These are phyloP conservation scores for Brachyistius frenatus DNA, from an alignment of 2,113 vertebrate genomes.

Conservation along the genomic window DNA sequence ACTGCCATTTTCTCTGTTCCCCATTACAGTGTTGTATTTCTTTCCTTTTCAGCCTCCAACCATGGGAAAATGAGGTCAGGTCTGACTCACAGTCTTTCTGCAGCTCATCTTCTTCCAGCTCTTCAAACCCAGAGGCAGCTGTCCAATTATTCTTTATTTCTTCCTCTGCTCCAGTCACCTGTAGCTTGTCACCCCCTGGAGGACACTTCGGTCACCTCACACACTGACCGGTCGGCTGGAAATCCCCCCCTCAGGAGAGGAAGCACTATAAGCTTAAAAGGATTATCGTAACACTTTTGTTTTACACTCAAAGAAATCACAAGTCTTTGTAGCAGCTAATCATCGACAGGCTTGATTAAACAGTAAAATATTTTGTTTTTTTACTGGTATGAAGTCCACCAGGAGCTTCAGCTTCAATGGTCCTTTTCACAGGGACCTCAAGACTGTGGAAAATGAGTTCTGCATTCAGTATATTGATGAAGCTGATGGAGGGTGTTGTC, in stretches of 20 bases:
- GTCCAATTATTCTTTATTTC: neutral
- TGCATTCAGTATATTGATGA: neutral
- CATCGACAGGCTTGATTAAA: constrained; percentile 2
- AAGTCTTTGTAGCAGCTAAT: constrained; percentile 17
- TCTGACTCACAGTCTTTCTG: constrained; percentile 37
- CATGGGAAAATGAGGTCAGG: constrained; percentile 36
- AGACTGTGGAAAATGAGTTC: neutral
- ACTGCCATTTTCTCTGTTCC: constrained; percentile 30
- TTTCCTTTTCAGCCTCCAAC: constrained; percentile 33
- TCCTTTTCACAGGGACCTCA: neutral
- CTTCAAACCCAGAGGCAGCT: neutral
- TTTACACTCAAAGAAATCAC: neutral
- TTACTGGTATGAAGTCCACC: neutral
- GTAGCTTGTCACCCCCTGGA: constrained; percentile 58
- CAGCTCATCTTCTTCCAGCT: constrained; percentile 23
- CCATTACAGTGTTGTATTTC: constrained; percentile 18
- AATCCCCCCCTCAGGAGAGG: constrained; percentile 3
- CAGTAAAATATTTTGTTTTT: neutral
- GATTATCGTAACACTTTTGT: constrained; percentile 27
- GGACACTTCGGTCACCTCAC: constrained; percentile 41
- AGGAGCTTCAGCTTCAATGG: neutral
- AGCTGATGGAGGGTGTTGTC: neutral
- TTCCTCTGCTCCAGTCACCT: constrained; percentile 27
- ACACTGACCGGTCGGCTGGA: constrained; percentile 6
- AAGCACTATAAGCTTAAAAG: constrained; percentile 11